phyloP scores from a whole-genome alignment of 1,140 invertebrate genomes.

The Drosophila sucinea region DNA sequence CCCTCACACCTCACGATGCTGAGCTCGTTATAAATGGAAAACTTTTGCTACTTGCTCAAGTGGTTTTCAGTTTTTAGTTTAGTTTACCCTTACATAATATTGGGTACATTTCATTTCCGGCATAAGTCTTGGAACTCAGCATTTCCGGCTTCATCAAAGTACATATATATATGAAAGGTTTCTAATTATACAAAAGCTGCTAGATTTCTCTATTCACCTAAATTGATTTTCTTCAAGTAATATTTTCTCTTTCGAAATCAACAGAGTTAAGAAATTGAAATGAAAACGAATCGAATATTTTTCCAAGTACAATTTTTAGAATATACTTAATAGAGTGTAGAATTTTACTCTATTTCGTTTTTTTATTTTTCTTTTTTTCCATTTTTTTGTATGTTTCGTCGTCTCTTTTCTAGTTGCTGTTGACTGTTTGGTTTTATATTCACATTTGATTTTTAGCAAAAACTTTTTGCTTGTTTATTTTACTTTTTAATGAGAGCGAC shows the following conservation, averaged over 20 bases:
- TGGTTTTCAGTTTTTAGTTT: slow-evolving; percentile 64
- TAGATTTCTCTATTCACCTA: too few relatives aligned
- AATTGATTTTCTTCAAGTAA: too few relatives aligned
- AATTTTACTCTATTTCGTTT: not conserved
- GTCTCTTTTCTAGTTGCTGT: slow-evolving; percentile 28
- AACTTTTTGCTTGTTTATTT: slow-evolving; percentile 77
- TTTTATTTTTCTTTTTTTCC: slow-evolving; percentile 16
- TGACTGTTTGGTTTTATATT: slow-evolving; percentile 51
- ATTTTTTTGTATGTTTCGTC: slow-evolving; percentile 10
- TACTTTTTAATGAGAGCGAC: slow-evolving; percentile 76
- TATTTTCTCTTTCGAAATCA: too few relatives aligned
- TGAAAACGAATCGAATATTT: too few relatives aligned
- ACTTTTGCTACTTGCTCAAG: slow-evolving; percentile 79
- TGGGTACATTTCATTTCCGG: not conserved
- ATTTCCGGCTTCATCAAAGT: too few relatives aligned
- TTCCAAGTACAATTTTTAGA: too few relatives aligned
- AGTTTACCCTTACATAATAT: slow-evolving; percentile 1
- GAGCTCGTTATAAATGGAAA: slow-evolving; percentile 80
- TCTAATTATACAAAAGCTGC: too few relatives aligned
- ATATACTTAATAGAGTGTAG: not conserved
- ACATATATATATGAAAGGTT: too few relatives aligned
- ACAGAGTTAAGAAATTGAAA: too few relatives aligned
- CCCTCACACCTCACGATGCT: slow-evolving; percentile 47
- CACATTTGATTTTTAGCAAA: slow-evolving; percentile 65
- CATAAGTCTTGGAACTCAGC: not conserved